phyloP scores from a whole-genome alignment of 2,797 vertebrate species.

The Acrossocheilus wenchowensis region DNA sequence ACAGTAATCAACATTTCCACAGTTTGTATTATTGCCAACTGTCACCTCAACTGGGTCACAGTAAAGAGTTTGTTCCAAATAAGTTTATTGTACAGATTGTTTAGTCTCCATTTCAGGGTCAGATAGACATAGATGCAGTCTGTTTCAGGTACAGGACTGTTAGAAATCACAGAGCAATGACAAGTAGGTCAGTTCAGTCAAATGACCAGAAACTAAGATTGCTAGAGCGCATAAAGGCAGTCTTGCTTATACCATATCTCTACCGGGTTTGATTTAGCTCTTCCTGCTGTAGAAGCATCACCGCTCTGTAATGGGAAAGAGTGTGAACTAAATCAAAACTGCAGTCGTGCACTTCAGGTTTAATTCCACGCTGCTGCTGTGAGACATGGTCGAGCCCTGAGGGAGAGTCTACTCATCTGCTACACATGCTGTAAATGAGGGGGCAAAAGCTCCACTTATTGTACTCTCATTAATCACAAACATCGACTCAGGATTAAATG shows the following conservation, averaged over 20 bases:
- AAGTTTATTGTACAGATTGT: background rate
- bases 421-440: slow-evolving; percentile 11
- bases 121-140: background rate
- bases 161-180: background rate
- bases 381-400: slow-evolving; percentile 38
- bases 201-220: background rate
- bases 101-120: background rate
- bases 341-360: slow-evolving; percentile 33
- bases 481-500: background rate
- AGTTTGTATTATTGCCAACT: background rate
- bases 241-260: background rate
- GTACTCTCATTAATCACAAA: slow-evolving; percentile 32
- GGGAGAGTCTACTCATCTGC: slow-evolving; percentile 25
- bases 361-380: slow-evolving; percentile 47
- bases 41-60: background rate
- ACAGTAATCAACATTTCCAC: background rate
- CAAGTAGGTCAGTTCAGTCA: background rate
- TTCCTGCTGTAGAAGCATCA: slow-evolving; percentile 8
- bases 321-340: slow-evolving; percentile 51
- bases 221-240: background rate
- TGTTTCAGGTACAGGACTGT: background rate
- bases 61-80: background rate
- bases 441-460: slow-evolving; percentile 21
- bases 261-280: slow-evolving; percentile 11
- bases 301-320: slow-evolving; percentile 33